Percentiles rank a stretch among this genome's conserved stretches.
Evolutionary conservation across 2,888 invertebrate species (phyloP).

Genomic region (Thecocarcelia acutangulata): DNA sequence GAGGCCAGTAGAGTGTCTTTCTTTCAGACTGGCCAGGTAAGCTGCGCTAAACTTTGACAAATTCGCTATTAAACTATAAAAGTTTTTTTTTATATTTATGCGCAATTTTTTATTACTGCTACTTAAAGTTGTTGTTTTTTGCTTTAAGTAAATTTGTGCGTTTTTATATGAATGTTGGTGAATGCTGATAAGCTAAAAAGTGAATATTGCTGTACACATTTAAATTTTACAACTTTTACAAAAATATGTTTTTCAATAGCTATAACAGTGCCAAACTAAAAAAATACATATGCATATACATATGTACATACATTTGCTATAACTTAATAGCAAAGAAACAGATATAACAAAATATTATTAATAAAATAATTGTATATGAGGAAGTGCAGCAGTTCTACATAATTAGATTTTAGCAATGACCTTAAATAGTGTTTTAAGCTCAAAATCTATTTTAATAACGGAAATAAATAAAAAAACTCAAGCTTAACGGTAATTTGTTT

Average conservation of each 20-base stretch:
- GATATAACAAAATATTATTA: not conserved
- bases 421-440: constrained; percentile 19
- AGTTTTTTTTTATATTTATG: constrained; percentile 49
- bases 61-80: constrained; percentile 16
- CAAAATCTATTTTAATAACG: constrained; percentile 1
- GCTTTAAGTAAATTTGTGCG: constrained; percentile 1
- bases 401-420: constrained; percentile 6
- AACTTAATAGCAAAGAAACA: not conserved
- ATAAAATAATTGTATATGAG: not conserved
- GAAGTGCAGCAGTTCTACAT: not conserved
- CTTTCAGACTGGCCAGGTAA: constrained; percentile 60
- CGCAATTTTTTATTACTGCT: constrained; percentile 56
- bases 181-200: constrained; percentile 43
- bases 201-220: constrained; percentile 4
- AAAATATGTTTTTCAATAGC: not conserved
- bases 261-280: constrained; percentile 45
- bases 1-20: constrained; percentile 59
- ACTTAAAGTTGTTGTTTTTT: constrained; percentile 1
- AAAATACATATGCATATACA: too few species aligned
- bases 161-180: constrained; percentile 30
- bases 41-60: constrained; percentile 54
- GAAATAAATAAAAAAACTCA: not conserved
- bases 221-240: not conserved
- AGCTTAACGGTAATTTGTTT: not conserved
- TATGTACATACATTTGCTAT: not conserved